These are phyloP conservation scores for Tetramorium alpestre DNA, from an alignment of 1,140 invertebrate genomes.

Conservation along the genomic window DNA sequence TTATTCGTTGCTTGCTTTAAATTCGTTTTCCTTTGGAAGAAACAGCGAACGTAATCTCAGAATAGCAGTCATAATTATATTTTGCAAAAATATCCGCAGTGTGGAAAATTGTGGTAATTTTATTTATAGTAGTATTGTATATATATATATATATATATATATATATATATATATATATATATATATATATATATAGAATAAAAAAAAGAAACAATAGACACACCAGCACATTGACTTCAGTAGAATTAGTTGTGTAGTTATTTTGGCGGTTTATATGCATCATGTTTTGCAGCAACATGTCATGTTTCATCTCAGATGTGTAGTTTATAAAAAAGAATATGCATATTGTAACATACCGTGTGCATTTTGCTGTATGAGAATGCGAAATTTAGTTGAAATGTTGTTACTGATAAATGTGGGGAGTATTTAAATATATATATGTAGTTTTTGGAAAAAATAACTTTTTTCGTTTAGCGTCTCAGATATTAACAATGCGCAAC, in stretches of 20 bases:
- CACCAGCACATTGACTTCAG: neutral
- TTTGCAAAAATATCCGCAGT: neutral
- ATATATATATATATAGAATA: neutral
- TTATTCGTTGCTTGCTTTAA: conserved; percentile 9
- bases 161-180: too few species aligned
- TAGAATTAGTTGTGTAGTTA: neutral
- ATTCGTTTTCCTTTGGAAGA: conserved; percentile 20
- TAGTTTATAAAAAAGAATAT: conserved; percentile 14
- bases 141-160: too few species aligned
- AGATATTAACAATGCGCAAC: neutral
- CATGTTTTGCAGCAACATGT: conserved; percentile 13
- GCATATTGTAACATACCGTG: neutral
- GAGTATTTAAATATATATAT: neutral
- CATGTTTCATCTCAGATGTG: conserved; percentile 8
- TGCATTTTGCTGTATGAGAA: neutral
- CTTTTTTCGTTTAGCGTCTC: neutral
- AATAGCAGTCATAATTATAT: neutral
- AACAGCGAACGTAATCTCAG: neutral
- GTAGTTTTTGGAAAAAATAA: neutral
- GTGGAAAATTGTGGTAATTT: neutral
- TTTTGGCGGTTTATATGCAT: conserved; percentile 5
- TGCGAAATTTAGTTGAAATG: conserved; percentile 12
- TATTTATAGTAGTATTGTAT: neutral
- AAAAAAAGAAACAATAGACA: neutral
- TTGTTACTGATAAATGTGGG: neutral